A percentile compares a stretch with the other conserved stretches of the same genome.
Evolutionary conservation across 2,888 invertebrate species (phyloP).

Genomic region (Esperia sulphurella): DNA sequence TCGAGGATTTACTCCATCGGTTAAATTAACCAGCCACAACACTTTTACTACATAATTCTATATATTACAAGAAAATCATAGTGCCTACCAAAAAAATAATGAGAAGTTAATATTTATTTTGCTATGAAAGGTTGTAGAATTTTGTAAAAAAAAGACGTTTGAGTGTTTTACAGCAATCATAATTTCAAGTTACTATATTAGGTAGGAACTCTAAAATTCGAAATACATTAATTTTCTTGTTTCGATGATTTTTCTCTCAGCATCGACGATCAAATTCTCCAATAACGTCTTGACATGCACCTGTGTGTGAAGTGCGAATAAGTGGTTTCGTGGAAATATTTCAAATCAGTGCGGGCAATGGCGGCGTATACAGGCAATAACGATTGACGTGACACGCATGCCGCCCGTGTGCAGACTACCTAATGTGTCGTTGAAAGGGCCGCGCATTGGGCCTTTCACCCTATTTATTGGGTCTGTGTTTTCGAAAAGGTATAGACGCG

Average conservation of each 20-base stretch:
- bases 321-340: conserved; percentile 78
- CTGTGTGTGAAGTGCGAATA: conserved; percentile 66
- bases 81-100: too few species aligned
- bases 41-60: too few species aligned
- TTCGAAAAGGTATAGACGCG: conserved; percentile 32
- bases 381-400: conserved; percentile 71
- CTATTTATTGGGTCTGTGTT: conserved; percentile 58
- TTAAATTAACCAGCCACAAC: too few species aligned
- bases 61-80: too few species aligned
- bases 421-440: conserved; percentile 62
- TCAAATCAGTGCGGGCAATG: conserved; percentile 70
- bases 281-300: conserved; percentile 28
- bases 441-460: conserved; percentile 50
- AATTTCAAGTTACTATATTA: too few species aligned
- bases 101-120: too few species aligned
- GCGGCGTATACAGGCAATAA: conserved; percentile 65
- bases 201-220: too few species aligned
- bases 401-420: conserved; percentile 59
- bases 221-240: too few species aligned
- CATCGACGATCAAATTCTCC: conserved; percentile 43
- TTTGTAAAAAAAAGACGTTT: too few species aligned
- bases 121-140: too few species aligned
- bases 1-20: too few species aligned
- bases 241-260: not conserved
- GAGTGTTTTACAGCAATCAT: too few species aligned